Percentiles rank a stretch among this genome's conserved stretches.
Evolutionary conservation across 2,113 vertebrate genomes (phyloP).

Genomic region (Stictonetta naevosa): DNA sequence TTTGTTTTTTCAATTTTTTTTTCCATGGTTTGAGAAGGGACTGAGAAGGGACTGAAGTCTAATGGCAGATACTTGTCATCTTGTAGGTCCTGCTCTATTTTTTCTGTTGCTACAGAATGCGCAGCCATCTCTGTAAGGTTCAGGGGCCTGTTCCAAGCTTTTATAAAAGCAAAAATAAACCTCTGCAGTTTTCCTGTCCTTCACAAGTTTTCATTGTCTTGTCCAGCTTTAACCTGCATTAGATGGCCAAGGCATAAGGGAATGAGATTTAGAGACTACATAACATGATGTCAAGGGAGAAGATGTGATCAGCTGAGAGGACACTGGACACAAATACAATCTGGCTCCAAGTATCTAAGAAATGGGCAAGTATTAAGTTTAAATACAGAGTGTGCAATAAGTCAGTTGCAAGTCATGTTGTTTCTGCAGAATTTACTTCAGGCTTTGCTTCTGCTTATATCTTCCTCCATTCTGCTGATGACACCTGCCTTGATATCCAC

Average conservation of each 20-base stretch:
- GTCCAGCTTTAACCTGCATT: background rate
- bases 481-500: background rate
- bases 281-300: rapidly evolving
- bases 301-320: background rate
- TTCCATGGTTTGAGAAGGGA: rapidly evolving
- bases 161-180: background rate
- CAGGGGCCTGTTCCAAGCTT: background rate
- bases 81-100: background rate
- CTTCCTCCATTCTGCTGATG: background rate
- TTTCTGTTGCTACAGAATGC: background rate
- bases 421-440: background rate
- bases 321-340: rapidly evolving
- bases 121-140: background rate
- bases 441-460: background rate
- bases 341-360: background rate
- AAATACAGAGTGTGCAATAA: background rate
- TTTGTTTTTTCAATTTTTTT: background rate
- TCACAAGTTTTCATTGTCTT: background rate
- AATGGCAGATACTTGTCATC: background rate
- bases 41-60: background rate
- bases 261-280: background rate
- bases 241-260: background rate
- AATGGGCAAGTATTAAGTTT: background rate
- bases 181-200: background rate
- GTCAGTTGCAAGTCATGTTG: background rate